Evolutionary conservation across 2,888 invertebrate species (phyloP).

Genomic region (Epirrhoe tristata): DNA sequence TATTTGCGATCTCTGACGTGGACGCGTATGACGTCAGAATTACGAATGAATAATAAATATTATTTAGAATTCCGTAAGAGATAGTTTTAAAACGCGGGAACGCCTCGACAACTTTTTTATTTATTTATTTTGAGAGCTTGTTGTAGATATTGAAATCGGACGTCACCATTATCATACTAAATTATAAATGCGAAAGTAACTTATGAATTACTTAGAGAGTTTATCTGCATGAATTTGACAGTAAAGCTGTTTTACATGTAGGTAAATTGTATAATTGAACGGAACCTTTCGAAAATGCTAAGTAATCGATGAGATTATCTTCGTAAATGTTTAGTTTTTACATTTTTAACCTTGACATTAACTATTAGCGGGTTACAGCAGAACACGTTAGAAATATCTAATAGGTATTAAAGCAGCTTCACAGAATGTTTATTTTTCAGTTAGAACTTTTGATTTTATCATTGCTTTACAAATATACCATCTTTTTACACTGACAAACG

Average conservation of each 20-base stretch:
- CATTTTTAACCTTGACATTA: background rate
- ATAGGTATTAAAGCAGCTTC: background rate
- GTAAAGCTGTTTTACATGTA: background rate
- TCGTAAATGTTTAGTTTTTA: background rate
- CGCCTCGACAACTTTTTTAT: too few relatives aligned
- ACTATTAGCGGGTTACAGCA: background rate
- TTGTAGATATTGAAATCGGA: too few relatives aligned
- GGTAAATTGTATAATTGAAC: background rate
- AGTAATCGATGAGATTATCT: background rate
- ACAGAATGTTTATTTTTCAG: background rate
- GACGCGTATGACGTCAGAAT: conserved; percentile 27
- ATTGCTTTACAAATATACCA: too few relatives aligned
- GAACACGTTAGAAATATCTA: background rate
- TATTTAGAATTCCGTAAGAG: conserved; percentile 6
- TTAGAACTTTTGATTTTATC: too few relatives aligned
- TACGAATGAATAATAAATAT: conserved; percentile 14
- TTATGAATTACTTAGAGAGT: too few relatives aligned
- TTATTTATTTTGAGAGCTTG: too few relatives aligned
- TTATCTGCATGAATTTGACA: background rate
- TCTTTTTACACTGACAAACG: too few relatives aligned
- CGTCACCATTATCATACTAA: too few relatives aligned
- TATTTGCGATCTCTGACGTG: conserved; percentile 21
- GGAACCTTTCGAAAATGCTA: background rate
- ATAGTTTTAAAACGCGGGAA: background rate
- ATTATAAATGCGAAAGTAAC: too few relatives aligned